Evolutionary conservation across 2,888 invertebrate species (phyloP).

Genomic region (Tetragonula carbonaria): DNA sequence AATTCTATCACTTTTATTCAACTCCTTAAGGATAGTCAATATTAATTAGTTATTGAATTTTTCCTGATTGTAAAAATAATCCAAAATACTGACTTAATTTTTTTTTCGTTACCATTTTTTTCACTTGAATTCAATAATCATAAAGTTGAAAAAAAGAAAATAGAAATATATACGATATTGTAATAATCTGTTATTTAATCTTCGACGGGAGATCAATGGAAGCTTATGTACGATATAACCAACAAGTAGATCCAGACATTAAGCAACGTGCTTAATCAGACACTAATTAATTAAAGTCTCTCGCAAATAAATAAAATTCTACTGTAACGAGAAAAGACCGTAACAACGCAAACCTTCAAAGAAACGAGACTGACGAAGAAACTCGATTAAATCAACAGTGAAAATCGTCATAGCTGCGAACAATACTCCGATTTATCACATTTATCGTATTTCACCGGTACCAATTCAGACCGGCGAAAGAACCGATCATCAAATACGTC

Average conservation of each 20-base stretch:
- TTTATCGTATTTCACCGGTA: too few species aligned
- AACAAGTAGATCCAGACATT: neutral
- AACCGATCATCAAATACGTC: neutral
- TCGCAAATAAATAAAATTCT: neutral
- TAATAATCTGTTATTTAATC: too few species aligned
- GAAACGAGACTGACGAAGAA: neutral
- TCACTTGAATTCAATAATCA: too few species aligned
- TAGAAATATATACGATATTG: too few species aligned
- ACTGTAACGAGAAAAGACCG: neutral
- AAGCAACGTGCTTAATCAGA: neutral
- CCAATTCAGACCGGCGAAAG: neutral
- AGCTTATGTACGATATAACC: neutral
- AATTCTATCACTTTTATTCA: neutral
- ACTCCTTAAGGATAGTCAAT: too few species aligned
- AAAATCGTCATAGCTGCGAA: neutral
- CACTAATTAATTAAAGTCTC: neutral
- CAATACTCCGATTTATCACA: neutral
- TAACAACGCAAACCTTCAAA: neutral
- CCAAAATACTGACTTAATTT: too few species aligned
- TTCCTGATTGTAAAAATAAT: too few species aligned
- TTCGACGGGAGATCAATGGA: neutral
- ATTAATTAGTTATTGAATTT: too few species aligned
- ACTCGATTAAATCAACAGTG: neutral
- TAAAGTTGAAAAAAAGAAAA: too few species aligned
- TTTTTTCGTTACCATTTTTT: too few species aligned